Conservation (phyloP, 2,113 vertebrate genomes). For the Gymnocephalus cernua region DNA sequence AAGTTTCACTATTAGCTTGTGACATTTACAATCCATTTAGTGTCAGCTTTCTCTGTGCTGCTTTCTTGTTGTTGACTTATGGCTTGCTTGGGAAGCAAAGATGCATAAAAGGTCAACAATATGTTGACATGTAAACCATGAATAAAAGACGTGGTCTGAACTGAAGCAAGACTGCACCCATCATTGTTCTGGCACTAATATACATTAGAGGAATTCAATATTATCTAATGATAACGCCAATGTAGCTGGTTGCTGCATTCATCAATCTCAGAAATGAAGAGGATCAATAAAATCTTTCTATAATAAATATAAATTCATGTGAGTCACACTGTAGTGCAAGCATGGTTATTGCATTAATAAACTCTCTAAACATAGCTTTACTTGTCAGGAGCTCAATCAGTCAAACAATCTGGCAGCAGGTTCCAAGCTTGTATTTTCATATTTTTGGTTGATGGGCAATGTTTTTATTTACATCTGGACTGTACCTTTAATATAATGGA, state of each 20-base stretch:
- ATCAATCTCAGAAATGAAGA: not conserved
- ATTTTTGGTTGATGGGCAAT: not conserved
- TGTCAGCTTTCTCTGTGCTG: slow-evolving; percentile 1
- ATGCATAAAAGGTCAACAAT: slow-evolving; percentile 33
- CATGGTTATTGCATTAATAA: not conserved
- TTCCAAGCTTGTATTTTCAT: not conserved
- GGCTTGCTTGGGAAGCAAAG: slow-evolving; percentile 17
- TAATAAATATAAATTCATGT: not conserved
- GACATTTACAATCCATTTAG: slow-evolving; percentile 26
- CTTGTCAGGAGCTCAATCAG: not conserved
- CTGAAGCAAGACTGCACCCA: not conserved
- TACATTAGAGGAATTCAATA: not conserved
- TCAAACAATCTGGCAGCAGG: not conserved
- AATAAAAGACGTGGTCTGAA: not conserved
- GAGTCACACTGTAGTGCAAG: not conserved
- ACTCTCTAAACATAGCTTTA: not conserved
- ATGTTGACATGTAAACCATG: not conserved
- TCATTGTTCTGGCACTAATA: not conserved
- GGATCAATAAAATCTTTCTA: not conserved
- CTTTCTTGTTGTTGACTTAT: slow-evolving; percentile 32
- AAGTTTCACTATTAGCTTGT: not conserved
- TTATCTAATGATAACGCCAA: not conserved
- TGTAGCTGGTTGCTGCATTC: not conserved
- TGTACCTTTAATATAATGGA: not conserved
- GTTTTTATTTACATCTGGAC: not conserved